These are phyloP conservation scores for Endotricha flammealis DNA, from an alignment of 2,888 invertebrate species.

Conservation along the genomic window DNA sequence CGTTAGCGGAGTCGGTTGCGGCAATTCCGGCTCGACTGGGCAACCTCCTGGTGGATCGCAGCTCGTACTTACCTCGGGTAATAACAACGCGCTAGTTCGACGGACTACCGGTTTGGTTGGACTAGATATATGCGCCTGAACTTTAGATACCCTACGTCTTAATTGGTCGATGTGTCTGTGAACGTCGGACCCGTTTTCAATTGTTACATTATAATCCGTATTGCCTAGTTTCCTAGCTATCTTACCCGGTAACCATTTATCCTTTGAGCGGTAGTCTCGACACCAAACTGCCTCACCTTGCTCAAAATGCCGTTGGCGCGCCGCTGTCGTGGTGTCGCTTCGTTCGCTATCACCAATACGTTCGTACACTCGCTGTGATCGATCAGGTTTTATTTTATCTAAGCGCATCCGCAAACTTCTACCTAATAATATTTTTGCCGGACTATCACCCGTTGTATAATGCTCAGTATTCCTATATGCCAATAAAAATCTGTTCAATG, in stretches of 20 bases:
- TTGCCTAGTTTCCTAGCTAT: conserved; percentile 1
- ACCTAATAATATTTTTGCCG: conserved; percentile 15
- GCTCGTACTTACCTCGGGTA: too few relatives aligned
- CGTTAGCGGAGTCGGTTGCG: too few relatives aligned
- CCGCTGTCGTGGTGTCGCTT: conserved; percentile 1
- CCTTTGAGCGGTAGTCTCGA: conserved; percentile 5
- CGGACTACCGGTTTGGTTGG: too few relatives aligned
- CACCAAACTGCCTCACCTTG: conserved; percentile 5
- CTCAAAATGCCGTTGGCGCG: conserved; percentile 1
- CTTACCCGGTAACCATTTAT: conserved; percentile 8
- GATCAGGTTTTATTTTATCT: conserved; percentile 12
- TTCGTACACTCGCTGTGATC: background rate
- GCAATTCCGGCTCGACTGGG: too few relatives aligned
- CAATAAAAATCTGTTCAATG: conserved; percentile 16
- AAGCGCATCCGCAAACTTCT: conserved; percentile 14
- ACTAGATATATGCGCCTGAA: too few relatives aligned
- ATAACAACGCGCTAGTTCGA: too few relatives aligned
- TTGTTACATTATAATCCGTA: conserved; percentile 7
- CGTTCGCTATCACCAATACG: background rate
- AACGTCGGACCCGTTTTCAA: background rate
- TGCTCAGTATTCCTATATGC: conserved; percentile 18
- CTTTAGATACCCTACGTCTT: background rate
- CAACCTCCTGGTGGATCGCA: too few relatives aligned
- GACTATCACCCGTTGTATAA: conserved; percentile 15
- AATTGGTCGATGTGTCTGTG: conserved; percentile 1